These are phyloP conservation scores for Bursaphelenchus mucronatus DNA, from an alignment of 1,140 invertebrate genomes.

Conservation along the genomic window DNA sequence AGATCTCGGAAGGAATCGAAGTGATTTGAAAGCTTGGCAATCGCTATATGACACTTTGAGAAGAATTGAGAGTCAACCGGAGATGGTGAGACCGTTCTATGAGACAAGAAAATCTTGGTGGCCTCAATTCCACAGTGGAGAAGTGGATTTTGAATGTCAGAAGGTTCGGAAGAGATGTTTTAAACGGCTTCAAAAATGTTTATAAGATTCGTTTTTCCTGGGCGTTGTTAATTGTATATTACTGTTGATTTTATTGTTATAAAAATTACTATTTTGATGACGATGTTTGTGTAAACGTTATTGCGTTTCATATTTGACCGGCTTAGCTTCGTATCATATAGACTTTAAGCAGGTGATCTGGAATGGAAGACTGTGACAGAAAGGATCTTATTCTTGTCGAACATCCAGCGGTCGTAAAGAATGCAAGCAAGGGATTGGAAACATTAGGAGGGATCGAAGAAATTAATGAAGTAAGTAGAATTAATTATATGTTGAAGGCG, in stretches of 20 bases:
- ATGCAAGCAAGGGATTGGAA: slow-evolving; percentile 46
- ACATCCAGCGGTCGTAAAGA: slow-evolving; percentile 53
- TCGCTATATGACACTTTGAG: slow-evolving; percentile 5
- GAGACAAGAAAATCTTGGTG: neutral
- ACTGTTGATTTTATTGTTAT: slow-evolving; percentile 8
- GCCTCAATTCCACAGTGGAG: slow-evolving; percentile 9
- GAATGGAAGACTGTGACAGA: neutral
- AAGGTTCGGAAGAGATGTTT: slow-evolving; percentile 13
- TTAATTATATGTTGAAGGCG: slow-evolving; percentile 23
- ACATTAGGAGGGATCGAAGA: slow-evolving; percentile 49
- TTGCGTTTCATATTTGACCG: neutral
- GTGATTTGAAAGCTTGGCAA: slow-evolving; percentile 4
- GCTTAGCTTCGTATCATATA: neutral
- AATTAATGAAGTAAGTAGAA: slow-evolving; percentile 35
- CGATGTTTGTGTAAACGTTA: neutral
- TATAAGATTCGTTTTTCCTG: neutral
- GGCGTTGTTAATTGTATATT: neutral
- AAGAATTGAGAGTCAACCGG: slow-evolving; percentile 14
- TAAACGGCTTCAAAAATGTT: neutral
- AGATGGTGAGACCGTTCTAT: neutral
- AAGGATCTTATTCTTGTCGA: slow-evolving; percentile 45
- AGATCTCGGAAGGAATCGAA: slow-evolving; percentile 7
- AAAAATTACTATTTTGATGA: neutral
- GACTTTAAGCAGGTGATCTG: neutral
- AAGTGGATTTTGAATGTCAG: neutral